phyloP scores from a whole-genome alignment of 2,888 invertebrate species.

The Elysia crispata region DNA sequence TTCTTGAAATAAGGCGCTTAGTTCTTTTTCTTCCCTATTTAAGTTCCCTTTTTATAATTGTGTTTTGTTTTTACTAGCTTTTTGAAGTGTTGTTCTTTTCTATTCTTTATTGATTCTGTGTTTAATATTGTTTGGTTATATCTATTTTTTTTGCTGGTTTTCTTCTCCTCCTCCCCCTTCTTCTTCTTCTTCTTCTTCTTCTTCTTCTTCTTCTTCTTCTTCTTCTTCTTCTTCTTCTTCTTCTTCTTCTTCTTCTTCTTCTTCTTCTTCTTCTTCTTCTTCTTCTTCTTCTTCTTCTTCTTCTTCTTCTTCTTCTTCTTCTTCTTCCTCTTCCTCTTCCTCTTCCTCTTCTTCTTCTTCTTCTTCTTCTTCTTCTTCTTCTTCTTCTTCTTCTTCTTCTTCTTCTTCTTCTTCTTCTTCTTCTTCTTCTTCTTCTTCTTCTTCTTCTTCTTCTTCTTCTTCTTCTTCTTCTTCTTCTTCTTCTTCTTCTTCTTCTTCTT shows the following conservation, averaged over 20 bases:
- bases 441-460: no score
- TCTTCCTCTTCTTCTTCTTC: constrained; percentile 13
- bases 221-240: not conserved
- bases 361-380: not conserved
- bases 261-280: not conserved
- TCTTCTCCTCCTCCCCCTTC: not conserved
- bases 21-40: no score
- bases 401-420: not conserved
- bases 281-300: not conserved
- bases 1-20: no score
- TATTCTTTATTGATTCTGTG: no score
- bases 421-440: not conserved
- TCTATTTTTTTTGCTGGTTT: not conserved
- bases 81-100: no score
- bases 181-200: not conserved
- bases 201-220: not conserved
- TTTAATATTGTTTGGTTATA: no score
- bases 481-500: no score
- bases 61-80: no score
- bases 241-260: not conserved
- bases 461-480: no score
- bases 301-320: constrained; percentile 14
- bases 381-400: not conserved
- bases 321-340: not conserved
- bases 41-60: no score